A percentile compares a stretch with the other conserved stretches of the same genome.
Conservation (phyloP, 92 coral and sea anemone genomes). For the Bergia sp. region DNA sequence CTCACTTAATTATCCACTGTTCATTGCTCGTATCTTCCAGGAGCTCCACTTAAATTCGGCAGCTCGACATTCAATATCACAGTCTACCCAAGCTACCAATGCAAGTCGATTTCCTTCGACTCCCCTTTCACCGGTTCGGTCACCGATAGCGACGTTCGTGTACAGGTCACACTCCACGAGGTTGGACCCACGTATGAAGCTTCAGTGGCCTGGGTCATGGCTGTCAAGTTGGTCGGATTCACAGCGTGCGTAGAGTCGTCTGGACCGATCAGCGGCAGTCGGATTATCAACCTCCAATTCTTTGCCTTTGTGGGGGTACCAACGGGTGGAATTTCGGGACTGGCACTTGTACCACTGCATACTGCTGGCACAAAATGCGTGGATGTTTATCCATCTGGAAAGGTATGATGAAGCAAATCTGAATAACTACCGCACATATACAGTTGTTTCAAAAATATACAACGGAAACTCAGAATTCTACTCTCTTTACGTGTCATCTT, state of each 20-base stretch:
- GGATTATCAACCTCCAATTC: constrained; percentile 50
- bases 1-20: background rate
- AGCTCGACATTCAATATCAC: constrained; percentile 47
- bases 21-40: background rate
- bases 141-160: constrained; percentile 31
- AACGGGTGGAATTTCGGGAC: constrained; percentile 45
- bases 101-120: constrained; percentile 55
- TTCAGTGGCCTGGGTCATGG: constrained; percentile 58
- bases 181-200: constrained; percentile 44
- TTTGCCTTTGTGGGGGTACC: constrained; percentile 49
- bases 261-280: constrained; percentile 24
- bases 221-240: constrained; percentile 47
- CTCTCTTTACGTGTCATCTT: too few relatives aligned
- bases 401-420: constrained; percentile 36
- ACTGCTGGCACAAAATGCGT: constrained; percentile 73
- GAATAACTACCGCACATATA: background rate
- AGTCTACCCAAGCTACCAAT: constrained; percentile 28
- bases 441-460: too few relatives aligned
- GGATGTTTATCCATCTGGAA: constrained; percentile 34
- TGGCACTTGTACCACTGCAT: constrained; percentile 44
- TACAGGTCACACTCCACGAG: constrained; percentile 52
- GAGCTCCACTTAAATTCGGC: constrained; percentile 40
- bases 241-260: constrained; percentile 60
- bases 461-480: too few relatives aligned
- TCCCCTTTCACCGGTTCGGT: constrained; percentile 27